These are phyloP conservation scores for Tamandua tetradactyla DNA, from an alignment of 2,797 vertebrate species.

Conservation along the genomic window DNA sequence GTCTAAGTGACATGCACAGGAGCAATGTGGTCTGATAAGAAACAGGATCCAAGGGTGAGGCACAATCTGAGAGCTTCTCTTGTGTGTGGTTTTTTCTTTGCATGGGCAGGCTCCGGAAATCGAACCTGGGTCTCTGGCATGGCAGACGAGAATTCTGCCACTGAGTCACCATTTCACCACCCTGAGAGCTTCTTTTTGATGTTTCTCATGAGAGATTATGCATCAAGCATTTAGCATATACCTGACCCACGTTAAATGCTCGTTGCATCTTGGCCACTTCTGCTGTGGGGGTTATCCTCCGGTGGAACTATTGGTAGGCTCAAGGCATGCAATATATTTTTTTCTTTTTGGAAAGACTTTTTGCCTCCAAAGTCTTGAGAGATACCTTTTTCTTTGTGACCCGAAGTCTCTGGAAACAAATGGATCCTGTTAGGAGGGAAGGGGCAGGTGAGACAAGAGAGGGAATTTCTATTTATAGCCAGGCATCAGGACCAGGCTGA, in stretches of 20 bases:
- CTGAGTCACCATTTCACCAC: too few relatives aligned
- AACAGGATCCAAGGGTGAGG: neutral
- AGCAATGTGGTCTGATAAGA: neutral
- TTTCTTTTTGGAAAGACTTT: neutral
- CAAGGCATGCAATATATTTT: neutral
- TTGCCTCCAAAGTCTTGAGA: neutral
- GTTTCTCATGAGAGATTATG: neutral
- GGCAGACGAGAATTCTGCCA: too few relatives aligned
- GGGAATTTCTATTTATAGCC: neutral
- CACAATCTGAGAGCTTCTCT: neutral
- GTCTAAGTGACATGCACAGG: neutral
- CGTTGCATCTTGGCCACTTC: neutral
- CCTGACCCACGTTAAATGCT: neutral
- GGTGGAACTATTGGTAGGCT: neutral
- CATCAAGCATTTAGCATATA: neutral
- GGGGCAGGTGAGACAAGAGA: neutral
- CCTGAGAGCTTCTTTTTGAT: neutral
- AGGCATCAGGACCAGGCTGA: neutral
- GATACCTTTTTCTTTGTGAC: neutral
- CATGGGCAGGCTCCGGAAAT: too few relatives aligned
- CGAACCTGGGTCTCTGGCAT: too few relatives aligned
- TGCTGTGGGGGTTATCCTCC: neutral
- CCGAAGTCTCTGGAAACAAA: neutral
- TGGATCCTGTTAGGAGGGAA: neutral
- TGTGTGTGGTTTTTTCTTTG: too few relatives aligned